Percentiles rank a stretch among this genome's conserved stretches.
phyloP scores from a whole-genome alignment of 2,797 vertebrate genomes.

The Syncerus caffer region DNA sequence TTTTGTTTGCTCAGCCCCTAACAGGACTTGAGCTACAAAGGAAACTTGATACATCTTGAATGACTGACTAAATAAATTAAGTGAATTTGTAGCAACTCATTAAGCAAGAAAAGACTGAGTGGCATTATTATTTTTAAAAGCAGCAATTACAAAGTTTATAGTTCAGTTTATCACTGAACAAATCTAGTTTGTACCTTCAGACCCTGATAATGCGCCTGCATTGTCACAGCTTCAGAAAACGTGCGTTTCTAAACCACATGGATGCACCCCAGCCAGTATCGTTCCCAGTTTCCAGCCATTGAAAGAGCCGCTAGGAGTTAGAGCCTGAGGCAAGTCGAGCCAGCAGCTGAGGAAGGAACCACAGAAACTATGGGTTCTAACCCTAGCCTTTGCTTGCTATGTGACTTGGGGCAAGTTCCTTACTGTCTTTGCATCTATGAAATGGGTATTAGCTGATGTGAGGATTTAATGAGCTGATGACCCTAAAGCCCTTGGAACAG shows the following conservation, averaged over 20 bases:
- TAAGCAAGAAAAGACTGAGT: background rate
- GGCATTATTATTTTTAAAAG: background rate
- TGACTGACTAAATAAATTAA: background rate
- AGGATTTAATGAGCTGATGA: background rate
- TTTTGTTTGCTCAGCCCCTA: background rate
- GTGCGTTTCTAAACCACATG: background rate
- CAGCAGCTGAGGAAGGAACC: background rate
- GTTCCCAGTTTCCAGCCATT: background rate
- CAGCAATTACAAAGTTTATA: background rate
- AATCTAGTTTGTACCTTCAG: background rate
- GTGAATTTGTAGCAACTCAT: background rate
- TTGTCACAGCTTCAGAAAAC: background rate
- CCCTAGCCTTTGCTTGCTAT: background rate
- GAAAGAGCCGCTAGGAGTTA: background rate
- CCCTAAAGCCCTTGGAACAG: background rate
- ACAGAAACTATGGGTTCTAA: background rate
- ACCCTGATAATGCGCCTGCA: background rate
- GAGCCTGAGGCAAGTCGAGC: background rate
- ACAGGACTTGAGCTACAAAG: background rate
- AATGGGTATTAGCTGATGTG: background rate
- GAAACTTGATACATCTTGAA: background rate
- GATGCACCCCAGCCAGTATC: background rate
- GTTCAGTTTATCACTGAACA: background rate
- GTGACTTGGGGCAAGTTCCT: background rate
- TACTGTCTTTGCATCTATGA: background rate